A percentile compares a stretch with the other conserved stretches of the same genome.
Conservation (phyloP, 2,888 invertebrate species). For the Mythimna pallens region DNA sequence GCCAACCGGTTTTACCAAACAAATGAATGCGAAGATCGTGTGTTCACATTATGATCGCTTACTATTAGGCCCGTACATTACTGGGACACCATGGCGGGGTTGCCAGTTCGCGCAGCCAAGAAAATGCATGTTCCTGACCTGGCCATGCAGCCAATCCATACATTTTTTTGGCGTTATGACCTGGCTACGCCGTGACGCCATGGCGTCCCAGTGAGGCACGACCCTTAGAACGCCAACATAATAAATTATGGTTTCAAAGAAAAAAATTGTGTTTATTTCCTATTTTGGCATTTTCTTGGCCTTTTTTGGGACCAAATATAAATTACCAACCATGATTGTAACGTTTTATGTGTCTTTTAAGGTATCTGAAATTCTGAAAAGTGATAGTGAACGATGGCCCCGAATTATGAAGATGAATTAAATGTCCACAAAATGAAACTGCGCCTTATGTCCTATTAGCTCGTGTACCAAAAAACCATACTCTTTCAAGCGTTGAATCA, state of each 20-base stretch:
- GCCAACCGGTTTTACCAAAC: too few relatives aligned
- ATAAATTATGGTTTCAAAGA: too few relatives aligned
- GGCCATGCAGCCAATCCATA: too few relatives aligned
- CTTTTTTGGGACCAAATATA: neutral
- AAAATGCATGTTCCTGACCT: too few relatives aligned
- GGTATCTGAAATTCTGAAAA: neutral
- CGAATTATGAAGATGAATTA: slow-evolving; percentile 8
- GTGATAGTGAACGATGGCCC: neutral
- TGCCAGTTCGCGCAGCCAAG: too few relatives aligned
- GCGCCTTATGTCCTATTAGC: neutral
- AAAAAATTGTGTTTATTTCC: neutral
- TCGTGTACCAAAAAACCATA: neutral
- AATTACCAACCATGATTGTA: neutral
- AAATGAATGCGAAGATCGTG: too few relatives aligned
- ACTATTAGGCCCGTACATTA: too few relatives aligned
- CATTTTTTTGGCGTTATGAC: too few relatives aligned
- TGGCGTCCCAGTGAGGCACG: too few relatives aligned
- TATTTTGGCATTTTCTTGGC: neutral
- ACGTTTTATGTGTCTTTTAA: neutral
- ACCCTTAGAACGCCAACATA: neutral
- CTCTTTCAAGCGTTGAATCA: neutral
- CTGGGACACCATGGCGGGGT: too few relatives aligned
- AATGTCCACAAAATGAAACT: slow-evolving; percentile 12
- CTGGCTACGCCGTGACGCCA: too few relatives aligned
- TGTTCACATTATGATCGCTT: too few relatives aligned